Percentiles rank a stretch among this genome's conserved stretches.
These are phyloP conservation scores for Coregonus ussuriensis DNA, from an alignment of 2,797 vertebrate species.

Conservation along the genomic window DNA sequence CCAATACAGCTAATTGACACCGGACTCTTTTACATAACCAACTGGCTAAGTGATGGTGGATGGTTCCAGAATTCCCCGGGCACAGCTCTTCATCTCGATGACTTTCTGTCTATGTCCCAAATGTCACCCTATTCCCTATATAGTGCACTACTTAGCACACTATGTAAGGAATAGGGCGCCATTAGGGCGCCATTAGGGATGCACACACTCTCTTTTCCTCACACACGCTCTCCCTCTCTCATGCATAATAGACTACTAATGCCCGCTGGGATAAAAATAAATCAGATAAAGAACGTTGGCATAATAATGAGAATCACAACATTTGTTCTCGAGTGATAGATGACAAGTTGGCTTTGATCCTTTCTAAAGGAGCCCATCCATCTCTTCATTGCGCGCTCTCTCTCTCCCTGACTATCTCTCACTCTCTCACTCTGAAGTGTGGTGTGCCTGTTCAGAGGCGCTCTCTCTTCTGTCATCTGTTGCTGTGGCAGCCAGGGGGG, in stretches of 20 bases:
- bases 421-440: background rate
- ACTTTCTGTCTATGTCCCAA: background rate
- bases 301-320: background rate
- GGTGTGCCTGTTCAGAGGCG: background rate
- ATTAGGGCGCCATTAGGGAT: background rate
- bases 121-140: background rate
- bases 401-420: no score
- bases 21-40: slow-evolving; percentile 8
- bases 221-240: background rate
- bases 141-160: background rate
- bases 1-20: slow-evolving; percentile 11
- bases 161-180: background rate
- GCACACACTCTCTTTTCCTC: background rate
- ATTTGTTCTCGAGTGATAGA: background rate
- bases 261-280: background rate
- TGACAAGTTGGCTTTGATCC: background rate
- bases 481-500: background rate
- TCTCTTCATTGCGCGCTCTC: no score
- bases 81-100: background rate
- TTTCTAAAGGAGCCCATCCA: background rate
- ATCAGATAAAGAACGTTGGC: background rate
- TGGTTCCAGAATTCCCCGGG: slow-evolving; percentile 1
- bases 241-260: background rate
- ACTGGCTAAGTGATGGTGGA: background rate
- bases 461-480: background rate